phyloP scores from a whole-genome alignment of 2,797 vertebrate genomes.

The Ispidina lecontei region DNA sequence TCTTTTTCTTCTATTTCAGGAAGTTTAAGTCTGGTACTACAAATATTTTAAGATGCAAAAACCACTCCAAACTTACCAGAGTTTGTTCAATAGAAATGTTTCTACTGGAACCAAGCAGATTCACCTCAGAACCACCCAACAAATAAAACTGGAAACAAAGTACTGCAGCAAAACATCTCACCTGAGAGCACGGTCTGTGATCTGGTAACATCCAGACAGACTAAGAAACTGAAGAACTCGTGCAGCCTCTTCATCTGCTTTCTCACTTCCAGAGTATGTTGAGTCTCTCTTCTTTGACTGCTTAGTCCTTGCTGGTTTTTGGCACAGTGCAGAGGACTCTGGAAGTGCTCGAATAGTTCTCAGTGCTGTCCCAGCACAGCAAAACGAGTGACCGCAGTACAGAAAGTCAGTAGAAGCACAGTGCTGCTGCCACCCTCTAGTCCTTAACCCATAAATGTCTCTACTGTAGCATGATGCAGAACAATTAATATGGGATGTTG shows the following conservation, averaged over 20 bases:
- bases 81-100: background rate
- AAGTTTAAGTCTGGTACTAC: background rate
- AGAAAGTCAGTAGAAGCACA: constrained; percentile 81
- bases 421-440: constrained; percentile 87
- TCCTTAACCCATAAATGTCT: constrained; percentile 86
- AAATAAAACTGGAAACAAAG: background rate
- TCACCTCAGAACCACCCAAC: background rate
- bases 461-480: constrained; percentile 83
- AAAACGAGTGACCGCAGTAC: constrained; percentile 91
- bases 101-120: background rate
- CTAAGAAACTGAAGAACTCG: constrained; percentile 93
- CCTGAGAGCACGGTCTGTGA: constrained; percentile 96
- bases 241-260: constrained; percentile 81
- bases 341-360: constrained; percentile 87
- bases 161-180: constrained; percentile 52
- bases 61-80: background rate
- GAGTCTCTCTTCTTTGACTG: constrained; percentile 78
- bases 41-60: background rate
- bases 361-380: constrained; percentile 85
- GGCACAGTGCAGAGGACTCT: constrained; percentile 77
- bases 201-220: constrained; percentile 95
- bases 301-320: constrained; percentile 86
- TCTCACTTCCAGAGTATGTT: constrained; percentile 77
- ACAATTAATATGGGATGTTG: constrained; percentile 75
- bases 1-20: background rate